Base-by-base conservation (phyloP, 2,113 vertebrate species). In the Gallinago undulata region DNA sequence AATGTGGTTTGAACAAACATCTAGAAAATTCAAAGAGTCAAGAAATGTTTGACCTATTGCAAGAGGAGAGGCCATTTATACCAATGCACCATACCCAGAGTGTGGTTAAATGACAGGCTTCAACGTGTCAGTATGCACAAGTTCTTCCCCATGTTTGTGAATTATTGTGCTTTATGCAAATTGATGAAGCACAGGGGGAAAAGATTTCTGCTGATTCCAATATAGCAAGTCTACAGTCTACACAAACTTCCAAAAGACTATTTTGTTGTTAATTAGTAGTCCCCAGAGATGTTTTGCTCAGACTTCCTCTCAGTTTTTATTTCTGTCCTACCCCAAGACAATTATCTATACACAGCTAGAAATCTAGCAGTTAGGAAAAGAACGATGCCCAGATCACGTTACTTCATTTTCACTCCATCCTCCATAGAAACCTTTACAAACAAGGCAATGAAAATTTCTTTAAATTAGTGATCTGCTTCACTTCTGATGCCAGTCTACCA, bases 381-480 rank as follows among this genome's bases (percentile, higher is more conserved):
- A 21, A 43, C 7, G 6, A 37, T 69, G 11, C 8, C 11, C 53
- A 66, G 11, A n/a, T 63, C 22, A 24, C 0, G 0, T 33, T 45
- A 17, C 7, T 43, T 78, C 19, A n/a, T 64, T 81, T 73, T 92
- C 50, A 74, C 5, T 4, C 14, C 31, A 85, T 28, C 1, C 12
- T 76, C 39, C 37, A 9, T 7, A 27, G 3, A 72, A 37, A 18
- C 3, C 7, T 66, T 41, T 79, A 27, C 11, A 48, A 73, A 69
- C 15, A 74, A 63, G 6, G 12, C 7, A 28, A 48, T 13, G 9
- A 70, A 48, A 1, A 11, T 10, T 4, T 35, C 17, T 48, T 47
- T 60, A 53, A 37, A 23, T 4, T 3, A 1, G 9, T 1, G 1
- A 12, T 68, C 3, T 35, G 6, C 37, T 89, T 70, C 7, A 30